Base-by-base conservation (phyloP, 2,113 vertebrate genomes). In the Dermatemys mawii region DNA sequence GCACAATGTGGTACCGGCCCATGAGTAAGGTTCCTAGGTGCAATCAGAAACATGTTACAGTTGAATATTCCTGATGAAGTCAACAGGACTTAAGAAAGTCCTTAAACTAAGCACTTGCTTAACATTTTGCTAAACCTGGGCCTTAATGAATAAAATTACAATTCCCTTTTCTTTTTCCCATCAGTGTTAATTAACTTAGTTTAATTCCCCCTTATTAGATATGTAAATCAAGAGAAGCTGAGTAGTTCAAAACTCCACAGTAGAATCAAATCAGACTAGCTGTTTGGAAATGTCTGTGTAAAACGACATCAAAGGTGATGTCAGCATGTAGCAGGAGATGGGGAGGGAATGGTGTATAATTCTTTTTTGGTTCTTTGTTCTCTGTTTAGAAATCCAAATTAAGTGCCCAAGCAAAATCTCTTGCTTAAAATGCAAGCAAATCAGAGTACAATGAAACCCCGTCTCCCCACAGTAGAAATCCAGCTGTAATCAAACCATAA, bases 41-140 rank as follows among this genome's bases (percentile, higher is more conserved):
- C 83, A 80, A 67, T 67, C 16, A 35, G 16, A 17, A 35, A 32
- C 32, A 63, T 35, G 16, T n/a, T 63, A 16, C n/a, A 63, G 75
- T 83, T 89, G n/a, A n/a, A n/a, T n/a, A 90, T 78, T 90, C 73
- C 63, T 55, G 83, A 80, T 93, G 93, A 91, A 91, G 84, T 90
- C 92, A 96, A 96, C 83, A 83, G 38, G 55, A 84, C 90, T 96
- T 94, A 92, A 78, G 57, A 22, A 83, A 75, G 92, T 88, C 89
- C 86, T 92, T 91, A 76, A 26, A 26, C 85, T 48, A 88, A 91
- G 9, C 13, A n/a, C 19, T 67, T 70, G 75, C 70, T 94, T 93
- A 87, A 75, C 87, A 50, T 86, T 94, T 83, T 94, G 75, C 70
- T 89, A 79, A 86, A 70, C 85, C 60, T 95, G 70, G 17, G 21